A percentile compares a stretch with the other conserved stretches of the same genome.
These are phyloP conservation scores for Actinemys pallida DNA, from an alignment of 2,113 vertebrate species.

Conservation along the genomic window DNA sequence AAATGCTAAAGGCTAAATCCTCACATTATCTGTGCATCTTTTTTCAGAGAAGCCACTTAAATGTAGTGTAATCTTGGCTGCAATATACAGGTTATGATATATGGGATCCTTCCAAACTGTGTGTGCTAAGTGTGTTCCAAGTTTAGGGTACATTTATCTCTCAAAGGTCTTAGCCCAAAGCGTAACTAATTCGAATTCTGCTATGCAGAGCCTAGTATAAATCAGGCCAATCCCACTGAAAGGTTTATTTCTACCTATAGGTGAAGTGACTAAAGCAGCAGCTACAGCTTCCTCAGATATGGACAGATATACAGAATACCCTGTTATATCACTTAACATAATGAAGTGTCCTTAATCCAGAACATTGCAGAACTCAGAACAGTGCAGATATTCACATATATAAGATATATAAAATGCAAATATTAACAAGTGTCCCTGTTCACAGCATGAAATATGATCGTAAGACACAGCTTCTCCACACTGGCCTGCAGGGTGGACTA, in stretches of 20 bases:
- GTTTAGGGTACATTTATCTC: background rate
- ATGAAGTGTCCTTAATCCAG: background rate
- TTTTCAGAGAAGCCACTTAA: background rate
- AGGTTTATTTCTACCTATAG: conserved; percentile 8
- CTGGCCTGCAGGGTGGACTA: background rate
- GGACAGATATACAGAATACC: background rate
- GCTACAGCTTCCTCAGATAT: background rate
- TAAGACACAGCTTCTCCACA: background rate
- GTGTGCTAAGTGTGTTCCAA: background rate
- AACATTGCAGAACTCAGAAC: background rate
- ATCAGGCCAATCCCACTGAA: background rate
- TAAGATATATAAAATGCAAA: background rate
- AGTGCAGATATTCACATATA: background rate
- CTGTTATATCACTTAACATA: background rate
- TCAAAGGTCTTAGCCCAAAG: conserved; percentile 14
- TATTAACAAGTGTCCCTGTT: background rate
- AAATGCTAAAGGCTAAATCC: background rate
- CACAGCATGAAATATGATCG: background rate
- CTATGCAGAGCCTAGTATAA: background rate
- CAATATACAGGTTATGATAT: background rate
- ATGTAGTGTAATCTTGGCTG: background rate
- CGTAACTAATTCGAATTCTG: background rate
- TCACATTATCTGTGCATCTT: background rate
- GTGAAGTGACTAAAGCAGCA: background rate
- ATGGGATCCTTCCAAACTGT: background rate